Percentiles rank a stretch among this genome's conserved stretches.
phyloP scores from a whole-genome alignment of 1,140 invertebrate genomes.

The Eriocheir sinensis region DNA sequence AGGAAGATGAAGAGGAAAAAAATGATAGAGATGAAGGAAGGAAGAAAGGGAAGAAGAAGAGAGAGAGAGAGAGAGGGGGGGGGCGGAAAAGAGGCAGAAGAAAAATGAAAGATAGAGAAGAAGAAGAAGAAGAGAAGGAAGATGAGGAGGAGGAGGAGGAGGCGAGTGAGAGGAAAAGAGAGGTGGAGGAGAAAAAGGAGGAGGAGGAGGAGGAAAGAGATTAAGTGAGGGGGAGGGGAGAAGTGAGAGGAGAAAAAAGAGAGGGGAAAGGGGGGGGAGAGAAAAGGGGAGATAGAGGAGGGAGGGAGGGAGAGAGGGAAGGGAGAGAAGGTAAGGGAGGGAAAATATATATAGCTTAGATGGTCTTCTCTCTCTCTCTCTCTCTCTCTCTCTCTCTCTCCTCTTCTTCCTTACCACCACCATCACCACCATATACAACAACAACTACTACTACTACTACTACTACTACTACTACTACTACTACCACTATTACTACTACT shows the following conservation, averaged over 20 bases:
- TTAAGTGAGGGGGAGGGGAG: not conserved
- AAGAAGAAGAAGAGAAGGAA: not conserved
- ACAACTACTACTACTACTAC: not conserved
- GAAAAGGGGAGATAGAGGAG: not conserved
- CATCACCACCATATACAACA: not conserved
- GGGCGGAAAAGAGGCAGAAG: not conserved
- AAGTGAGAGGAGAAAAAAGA: not conserved
- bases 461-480: not conserved
- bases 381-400: too few relatives aligned
- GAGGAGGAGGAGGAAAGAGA: not conserved
- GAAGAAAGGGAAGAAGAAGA: not conserved
- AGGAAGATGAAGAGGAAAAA: not conserved
- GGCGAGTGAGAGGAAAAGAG: not conserved
- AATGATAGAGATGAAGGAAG: not conserved
- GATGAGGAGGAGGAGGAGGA: not conserved
- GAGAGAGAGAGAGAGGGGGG: not conserved
- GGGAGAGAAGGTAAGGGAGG: not conserved
- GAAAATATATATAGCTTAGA: not conserved
- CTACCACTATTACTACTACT: constrained; percentile 1
- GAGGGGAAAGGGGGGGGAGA: too few relatives aligned
- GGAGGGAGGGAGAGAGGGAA: not conserved
- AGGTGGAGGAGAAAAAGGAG: not conserved
- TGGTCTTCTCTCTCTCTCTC: too few relatives aligned
- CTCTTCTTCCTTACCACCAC: not conserved
- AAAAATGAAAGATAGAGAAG: not conserved